Percentiles rank a stretch among this genome's conserved stretches.
phyloP scores from a whole-genome alignment of 2,113 vertebrate species.

The Colaptes auratus region DNA sequence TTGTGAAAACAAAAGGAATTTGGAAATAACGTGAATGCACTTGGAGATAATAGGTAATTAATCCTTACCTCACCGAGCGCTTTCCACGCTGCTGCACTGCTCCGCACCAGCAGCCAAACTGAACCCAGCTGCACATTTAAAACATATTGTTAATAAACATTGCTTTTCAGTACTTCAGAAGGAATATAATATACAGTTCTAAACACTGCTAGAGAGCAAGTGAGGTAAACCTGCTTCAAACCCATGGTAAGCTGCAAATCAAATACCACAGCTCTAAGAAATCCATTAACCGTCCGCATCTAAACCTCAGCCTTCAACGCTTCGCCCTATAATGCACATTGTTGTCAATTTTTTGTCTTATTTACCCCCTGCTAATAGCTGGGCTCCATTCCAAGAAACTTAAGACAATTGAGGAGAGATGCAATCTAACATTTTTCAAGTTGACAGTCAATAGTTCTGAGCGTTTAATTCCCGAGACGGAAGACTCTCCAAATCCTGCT shows the following conservation, averaged over 20 bases:
- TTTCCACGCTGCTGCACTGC: not conserved
- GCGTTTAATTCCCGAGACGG: conserved; percentile 39
- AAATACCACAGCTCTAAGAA: conserved; percentile 28
- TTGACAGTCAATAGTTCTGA: conserved; percentile 58
- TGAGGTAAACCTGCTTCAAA: conserved; percentile 15
- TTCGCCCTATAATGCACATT: conserved; percentile 28
- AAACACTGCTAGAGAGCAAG: not conserved
- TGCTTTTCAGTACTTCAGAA: not conserved
- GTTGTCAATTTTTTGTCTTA: conserved; percentile 65
- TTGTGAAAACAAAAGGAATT: not conserved
- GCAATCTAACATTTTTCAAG: conserved; percentile 56
- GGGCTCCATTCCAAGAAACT: conserved; percentile 63
- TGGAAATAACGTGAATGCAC: not conserved
- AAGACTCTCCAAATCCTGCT: conserved; percentile 52
- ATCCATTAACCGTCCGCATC: conserved; percentile 29
- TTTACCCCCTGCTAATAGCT: conserved; percentile 68
- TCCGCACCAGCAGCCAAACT: not conserved
- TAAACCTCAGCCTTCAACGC: conserved; percentile 40
- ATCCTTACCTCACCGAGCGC: not conserved
- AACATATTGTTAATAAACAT: not conserved
- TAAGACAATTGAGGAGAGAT: conserved; percentile 55
- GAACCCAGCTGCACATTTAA: not conserved
- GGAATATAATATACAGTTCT: not conserved
- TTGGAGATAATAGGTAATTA: not conserved
- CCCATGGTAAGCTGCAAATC: not conserved